phyloP scores from a whole-genome alignment of 2,797 vertebrate genomes.

The Tinamus major region DNA sequence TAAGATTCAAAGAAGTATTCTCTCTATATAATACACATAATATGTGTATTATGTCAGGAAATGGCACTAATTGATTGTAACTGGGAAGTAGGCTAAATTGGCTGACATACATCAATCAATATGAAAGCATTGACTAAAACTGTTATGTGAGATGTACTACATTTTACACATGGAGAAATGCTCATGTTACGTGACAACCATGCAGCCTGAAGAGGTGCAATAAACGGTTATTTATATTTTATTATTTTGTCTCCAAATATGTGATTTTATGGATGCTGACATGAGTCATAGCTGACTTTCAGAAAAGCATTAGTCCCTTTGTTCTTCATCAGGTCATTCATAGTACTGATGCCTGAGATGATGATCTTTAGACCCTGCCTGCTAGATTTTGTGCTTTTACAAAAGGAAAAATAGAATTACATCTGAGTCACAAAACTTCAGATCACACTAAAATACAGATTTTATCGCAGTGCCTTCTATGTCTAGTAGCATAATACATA shows the following conservation, averaged over 20 bases:
- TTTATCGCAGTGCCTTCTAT: slow-evolving; percentile 41
- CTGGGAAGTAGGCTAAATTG: slow-evolving; percentile 37
- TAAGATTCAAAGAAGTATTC: slow-evolving; percentile 6
- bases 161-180: slow-evolving; percentile 13
- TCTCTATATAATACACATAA: neutral
- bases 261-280: neutral
- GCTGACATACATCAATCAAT: slow-evolving; percentile 56
- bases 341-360: neutral
- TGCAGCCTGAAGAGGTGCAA: slow-evolving; percentile 26
- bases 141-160: slow-evolving; percentile 9
- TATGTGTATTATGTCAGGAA: neutral
- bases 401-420: slow-evolving; percentile 29
- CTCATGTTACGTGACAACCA: neutral
- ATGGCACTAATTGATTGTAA: slow-evolving; percentile 59
- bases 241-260: slow-evolving; percentile 2
- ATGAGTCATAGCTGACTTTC: slow-evolving; percentile 42
- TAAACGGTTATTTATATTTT: slow-evolving; percentile 33
- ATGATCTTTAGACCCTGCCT: slow-evolving; percentile 43
- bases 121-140: slow-evolving; percentile 33
- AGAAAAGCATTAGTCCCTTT: slow-evolving; percentile 42
- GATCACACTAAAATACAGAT: neutral
- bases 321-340: slow-evolving; percentile 12
- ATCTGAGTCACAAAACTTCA: slow-evolving; percentile 6
- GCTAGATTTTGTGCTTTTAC: slow-evolving; percentile 2
- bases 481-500: neutral